A percentile compares a stretch with the other conserved stretches of the same genome.
Conservation (phyloP, 2,113 vertebrate species). For the Ia io region DNA sequence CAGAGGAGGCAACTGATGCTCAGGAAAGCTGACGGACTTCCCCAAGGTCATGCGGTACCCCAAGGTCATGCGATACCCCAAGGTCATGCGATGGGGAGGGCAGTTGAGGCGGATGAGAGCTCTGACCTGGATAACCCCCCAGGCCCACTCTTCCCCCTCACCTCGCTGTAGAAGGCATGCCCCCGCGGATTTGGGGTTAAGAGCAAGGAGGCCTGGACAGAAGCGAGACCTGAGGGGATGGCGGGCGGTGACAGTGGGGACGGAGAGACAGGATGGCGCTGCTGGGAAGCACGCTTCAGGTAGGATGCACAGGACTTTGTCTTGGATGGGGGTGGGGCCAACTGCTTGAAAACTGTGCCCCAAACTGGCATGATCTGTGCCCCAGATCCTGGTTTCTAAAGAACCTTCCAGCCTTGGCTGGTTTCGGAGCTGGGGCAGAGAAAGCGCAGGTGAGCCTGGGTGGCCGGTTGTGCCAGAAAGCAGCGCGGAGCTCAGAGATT, state of each 20-base stretch:
- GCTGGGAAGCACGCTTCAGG: neutral
- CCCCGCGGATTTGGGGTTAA: neutral
- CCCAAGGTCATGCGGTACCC: neutral
- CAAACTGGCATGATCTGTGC: neutral
- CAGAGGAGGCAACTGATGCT: neutral
- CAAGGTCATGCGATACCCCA: neutral
- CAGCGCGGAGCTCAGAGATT: slow-evolving; percentile 24
- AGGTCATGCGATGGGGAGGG: neutral
- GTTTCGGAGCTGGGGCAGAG: slow-evolving; percentile 11
- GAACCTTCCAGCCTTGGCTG: neutral
- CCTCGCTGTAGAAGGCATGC: neutral
- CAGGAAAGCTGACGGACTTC: neutral
- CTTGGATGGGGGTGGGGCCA: neutral
- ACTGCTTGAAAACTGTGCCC: neutral
- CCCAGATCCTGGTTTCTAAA: slow-evolving; percentile 41
- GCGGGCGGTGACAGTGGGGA: neutral
- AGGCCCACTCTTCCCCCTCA: neutral
- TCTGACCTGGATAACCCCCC: neutral
- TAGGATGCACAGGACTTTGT: neutral
- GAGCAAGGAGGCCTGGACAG: neutral
- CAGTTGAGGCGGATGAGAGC: neutral
- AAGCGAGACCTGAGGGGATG: neutral
- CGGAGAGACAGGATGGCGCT: neutral
- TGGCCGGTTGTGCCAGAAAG: neutral
- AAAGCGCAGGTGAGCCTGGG: slow-evolving; percentile 35